Percentiles rank a stretch among this genome's conserved stretches.
Conservation (phyloP, 2,888 invertebrate genomes). For the Acanthococcus lagerstroemiae region DNA sequence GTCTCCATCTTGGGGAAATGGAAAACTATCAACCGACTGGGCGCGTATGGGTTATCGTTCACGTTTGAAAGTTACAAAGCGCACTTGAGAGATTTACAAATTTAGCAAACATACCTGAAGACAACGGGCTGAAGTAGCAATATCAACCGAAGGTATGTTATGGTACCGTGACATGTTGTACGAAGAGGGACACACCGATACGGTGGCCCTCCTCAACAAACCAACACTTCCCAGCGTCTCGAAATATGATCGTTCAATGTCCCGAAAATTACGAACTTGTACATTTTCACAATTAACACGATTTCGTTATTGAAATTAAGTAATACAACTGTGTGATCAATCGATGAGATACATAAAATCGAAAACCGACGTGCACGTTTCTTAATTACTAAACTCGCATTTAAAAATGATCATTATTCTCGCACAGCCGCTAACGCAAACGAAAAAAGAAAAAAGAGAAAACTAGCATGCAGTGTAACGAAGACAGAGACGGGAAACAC, state of each 20-base stretch:
- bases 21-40: too few relatives aligned
- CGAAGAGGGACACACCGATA: conserved; percentile 29
- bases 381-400: too few relatives aligned
- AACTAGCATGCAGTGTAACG: not conserved
- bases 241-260: conserved; percentile 14
- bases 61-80: too few relatives aligned
- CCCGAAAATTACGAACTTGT: not conserved
- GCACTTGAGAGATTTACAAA: too few relatives aligned
- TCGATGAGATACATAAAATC: not conserved
- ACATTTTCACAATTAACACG: conserved; percentile 11
- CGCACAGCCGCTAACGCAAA: not conserved
- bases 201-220: conserved; percentile 30
- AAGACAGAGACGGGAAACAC: not conserved
- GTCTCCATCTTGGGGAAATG: too few relatives aligned
- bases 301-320: not conserved
- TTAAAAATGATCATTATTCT: not conserved
- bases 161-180: conserved; percentile 24
- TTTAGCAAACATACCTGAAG: conserved; percentile 21
- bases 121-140: conserved; percentile 22
- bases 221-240: conserved; percentile 9
- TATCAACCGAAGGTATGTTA: conserved; percentile 23
- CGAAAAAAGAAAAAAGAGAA: not conserved
- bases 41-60: too few relatives aligned
- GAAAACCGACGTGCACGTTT: too few relatives aligned
- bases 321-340: not conserved